Evolutionary conservation across 1,140 invertebrate species (phyloP).

Genomic region (Neocloeon triangulifer): DNA sequence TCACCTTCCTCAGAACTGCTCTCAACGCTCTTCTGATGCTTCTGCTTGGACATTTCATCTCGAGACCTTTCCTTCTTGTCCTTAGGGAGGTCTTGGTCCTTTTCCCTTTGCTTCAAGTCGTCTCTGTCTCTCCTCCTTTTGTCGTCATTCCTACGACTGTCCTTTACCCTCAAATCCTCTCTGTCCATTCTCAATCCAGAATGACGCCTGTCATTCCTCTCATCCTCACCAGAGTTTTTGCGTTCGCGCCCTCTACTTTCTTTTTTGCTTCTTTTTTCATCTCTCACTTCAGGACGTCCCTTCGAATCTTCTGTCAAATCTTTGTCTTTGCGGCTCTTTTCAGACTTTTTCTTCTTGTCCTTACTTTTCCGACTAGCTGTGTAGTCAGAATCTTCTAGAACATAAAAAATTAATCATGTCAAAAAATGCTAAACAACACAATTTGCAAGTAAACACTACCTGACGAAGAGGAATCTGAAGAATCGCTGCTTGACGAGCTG

Average conservation of each 20-base stretch:
- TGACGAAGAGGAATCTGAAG: constrained; percentile 11
- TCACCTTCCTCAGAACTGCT: too few relatives aligned
- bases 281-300: too few relatives aligned
- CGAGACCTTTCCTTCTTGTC: constrained; percentile 12
- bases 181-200: constrained; percentile 9
- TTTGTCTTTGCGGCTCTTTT: constrained; percentile 3
- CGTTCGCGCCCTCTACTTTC: too few relatives aligned
- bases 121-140: constrained; percentile 14
- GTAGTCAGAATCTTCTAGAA: too few relatives aligned
- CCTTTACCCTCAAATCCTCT: constrained; percentile 9
- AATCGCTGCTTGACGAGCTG: constrained; percentile 9
- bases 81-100: constrained; percentile 14
- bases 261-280: too few relatives aligned
- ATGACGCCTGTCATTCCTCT: too few relatives aligned
- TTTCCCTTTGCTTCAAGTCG: too few relatives aligned
- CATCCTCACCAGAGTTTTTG: too few relatives aligned
- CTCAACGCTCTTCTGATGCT: constrained; percentile 9
- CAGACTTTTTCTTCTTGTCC: constrained; percentile 13
- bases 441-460: too few relatives aligned
- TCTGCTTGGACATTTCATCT: constrained; percentile 10
- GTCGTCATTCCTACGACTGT: constrained; percentile 9
- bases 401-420: too few relatives aligned
- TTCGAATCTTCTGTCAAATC: constrained; percentile 9
- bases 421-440: too few relatives aligned
- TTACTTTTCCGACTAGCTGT: neutral